phyloP scores from a whole-genome alignment of 2,113 vertebrate species.

The Xyliphius kryptos region DNA sequence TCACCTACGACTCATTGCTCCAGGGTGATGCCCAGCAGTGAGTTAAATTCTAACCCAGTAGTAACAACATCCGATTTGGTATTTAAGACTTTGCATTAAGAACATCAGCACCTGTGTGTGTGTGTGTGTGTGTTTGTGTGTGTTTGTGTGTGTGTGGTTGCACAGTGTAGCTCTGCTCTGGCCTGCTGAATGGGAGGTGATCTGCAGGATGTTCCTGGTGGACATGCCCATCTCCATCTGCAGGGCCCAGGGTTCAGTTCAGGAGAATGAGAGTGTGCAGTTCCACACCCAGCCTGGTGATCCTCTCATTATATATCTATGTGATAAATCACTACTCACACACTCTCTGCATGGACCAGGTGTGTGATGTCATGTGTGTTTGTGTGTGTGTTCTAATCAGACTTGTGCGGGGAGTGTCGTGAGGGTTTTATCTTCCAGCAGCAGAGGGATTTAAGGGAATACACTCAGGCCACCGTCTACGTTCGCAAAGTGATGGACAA shows the following conservation, averaged over 20 bases:
- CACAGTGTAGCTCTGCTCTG: conserved; percentile 98
- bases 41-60: no score
- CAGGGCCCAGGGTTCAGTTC: conserved; percentile 45
- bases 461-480: conserved; percentile 92
- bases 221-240: conserved; percentile 87
- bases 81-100: no score
- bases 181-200: conserved; percentile 91
- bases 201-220: conserved; percentile 87
- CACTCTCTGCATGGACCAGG: no score
- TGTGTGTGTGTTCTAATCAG: no score
- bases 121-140: no score
- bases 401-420: conserved; percentile 88
- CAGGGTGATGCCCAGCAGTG: conserved; percentile 94
- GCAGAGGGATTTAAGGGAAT: conserved; percentile 89
- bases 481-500: conserved; percentile 91
- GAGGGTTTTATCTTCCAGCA: conserved; percentile 92
- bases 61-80: no score
- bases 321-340: no score
- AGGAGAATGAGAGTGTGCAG: conserved; percentile 41
- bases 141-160: conserved; percentile 63
- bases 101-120: no score
- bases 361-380: no score
- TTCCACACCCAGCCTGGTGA: conserved; percentile 84
- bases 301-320: no score
- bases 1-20: conserved; percentile 88